Conservation (phyloP, 2,113 vertebrate genomes). For the Pipa parva region DNA sequence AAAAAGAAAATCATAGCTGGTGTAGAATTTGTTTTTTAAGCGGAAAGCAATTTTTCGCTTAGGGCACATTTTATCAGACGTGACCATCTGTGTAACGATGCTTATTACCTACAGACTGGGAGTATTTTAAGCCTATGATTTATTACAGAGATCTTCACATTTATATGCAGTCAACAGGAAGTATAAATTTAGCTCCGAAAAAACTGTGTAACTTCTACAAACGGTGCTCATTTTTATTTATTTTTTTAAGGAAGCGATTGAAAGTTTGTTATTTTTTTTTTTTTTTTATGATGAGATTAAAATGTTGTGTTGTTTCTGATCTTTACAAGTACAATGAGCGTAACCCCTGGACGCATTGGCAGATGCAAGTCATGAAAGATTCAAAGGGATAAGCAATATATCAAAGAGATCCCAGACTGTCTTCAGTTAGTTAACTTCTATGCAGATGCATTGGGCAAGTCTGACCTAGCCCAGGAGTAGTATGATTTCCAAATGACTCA, state of each 20-base stretch:
- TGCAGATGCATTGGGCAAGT: conserved; percentile 36
- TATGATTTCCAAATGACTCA: conserved; percentile 47
- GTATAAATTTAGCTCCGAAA: not conserved
- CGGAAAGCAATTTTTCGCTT: conserved; percentile 39
- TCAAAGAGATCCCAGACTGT: conserved; percentile 46
- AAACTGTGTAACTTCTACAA: not conserved
- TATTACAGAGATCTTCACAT: conserved; percentile 1
- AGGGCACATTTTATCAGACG: conserved; percentile 48
- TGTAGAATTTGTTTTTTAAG: not conserved
- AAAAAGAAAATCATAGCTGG: no score
- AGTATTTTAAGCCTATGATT: not conserved
- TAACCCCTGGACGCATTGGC: conserved; percentile 63
- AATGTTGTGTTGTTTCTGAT: conserved; percentile 46
- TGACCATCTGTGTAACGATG: conserved; percentile 51
- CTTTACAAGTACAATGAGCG: conserved; percentile 52
- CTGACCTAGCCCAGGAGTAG: conserved; percentile 46
- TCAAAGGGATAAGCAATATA: conserved; percentile 62
- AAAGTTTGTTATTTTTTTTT: conserved; percentile 43
- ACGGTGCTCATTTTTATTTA: not conserved
- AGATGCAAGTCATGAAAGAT: conserved; percentile 90
- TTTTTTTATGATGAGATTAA: conserved; percentile 60
- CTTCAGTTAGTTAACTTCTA: conserved; percentile 42
- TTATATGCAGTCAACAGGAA: not conserved
- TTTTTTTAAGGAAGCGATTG: not conserved
- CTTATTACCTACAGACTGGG: conserved; percentile 43